These are phyloP conservation scores for Brachionus calyciflorus DNA, from an alignment of 1,140 invertebrate genomes.

Conservation along the genomic window DNA sequence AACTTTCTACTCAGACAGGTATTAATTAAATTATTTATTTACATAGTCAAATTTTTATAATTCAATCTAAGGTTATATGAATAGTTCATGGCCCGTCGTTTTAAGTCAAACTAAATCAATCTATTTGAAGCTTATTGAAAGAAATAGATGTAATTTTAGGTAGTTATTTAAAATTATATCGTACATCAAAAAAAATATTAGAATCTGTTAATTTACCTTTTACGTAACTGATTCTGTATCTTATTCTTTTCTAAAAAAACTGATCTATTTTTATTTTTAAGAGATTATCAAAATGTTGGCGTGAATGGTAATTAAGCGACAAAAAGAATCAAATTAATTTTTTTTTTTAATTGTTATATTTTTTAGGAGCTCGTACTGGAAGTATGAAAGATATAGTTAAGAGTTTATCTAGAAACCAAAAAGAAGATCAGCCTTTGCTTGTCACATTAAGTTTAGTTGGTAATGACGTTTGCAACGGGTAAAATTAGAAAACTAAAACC, in stretches of 20 bases:
- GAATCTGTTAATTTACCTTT: too few species aligned
- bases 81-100: slow-evolving; percentile 53
- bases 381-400: slow-evolving; percentile 46
- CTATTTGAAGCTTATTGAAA: slow-evolving; percentile 53
- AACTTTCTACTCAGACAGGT: slow-evolving; percentile 63
- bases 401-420: slow-evolving; percentile 16
- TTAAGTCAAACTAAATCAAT: slow-evolving; percentile 56
- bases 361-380: slow-evolving; percentile 55
- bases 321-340: slow-evolving; percentile 46
- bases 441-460: slow-evolving; percentile 62
- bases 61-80: slow-evolving; percentile 48
- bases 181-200: not conserved
- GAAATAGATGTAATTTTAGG: slow-evolving; percentile 62
- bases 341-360: slow-evolving; percentile 49
- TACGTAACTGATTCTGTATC: too few species aligned
- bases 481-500: slow-evolving; percentile 37
- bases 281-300: slow-evolving; percentile 64
- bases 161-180: not conserved
- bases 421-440: slow-evolving; percentile 60
- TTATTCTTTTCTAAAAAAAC: too few species aligned
- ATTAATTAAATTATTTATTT: slow-evolving; percentile 52
- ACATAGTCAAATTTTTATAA: too few species aligned
- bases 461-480: slow-evolving; percentile 65
- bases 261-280: not conserved
- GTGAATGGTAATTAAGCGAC: slow-evolving; percentile 58